phyloP scores from a whole-genome alignment of 2,797 vertebrate genomes.

The Luscinia luscinia region DNA sequence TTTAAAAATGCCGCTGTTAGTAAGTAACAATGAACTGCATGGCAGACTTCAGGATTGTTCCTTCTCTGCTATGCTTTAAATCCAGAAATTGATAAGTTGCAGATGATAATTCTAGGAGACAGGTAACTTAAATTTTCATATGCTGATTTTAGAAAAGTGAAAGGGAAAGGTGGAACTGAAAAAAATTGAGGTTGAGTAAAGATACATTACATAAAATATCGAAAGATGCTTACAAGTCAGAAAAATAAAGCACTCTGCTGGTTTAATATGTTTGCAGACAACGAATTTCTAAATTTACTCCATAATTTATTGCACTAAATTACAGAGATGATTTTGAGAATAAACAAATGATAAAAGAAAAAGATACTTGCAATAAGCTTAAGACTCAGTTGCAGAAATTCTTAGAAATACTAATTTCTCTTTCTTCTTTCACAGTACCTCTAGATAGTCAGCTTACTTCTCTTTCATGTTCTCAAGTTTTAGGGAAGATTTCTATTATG shows the following conservation, averaged over 20 bases:
- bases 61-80: background rate
- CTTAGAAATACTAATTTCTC: background rate
- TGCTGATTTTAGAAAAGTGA: background rate
- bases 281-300: background rate
- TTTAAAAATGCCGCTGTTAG: background rate
- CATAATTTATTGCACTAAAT: background rate
- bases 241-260: background rate
- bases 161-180: background rate
- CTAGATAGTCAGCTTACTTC: background rate
- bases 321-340: background rate
- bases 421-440: background rate
- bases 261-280: background rate
- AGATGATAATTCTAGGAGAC: background rate
- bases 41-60: background rate
- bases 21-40: background rate
- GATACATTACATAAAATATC: background rate
- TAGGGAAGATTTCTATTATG: conserved; percentile 78
- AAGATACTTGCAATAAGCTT: background rate
- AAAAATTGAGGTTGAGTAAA: background rate
- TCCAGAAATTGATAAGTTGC: background rate
- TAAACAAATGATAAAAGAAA: background rate
- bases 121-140: background rate
- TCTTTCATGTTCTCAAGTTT: conserved; percentile 79
- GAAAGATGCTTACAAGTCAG: background rate
- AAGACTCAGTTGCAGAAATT: background rate